Conservation (phyloP, 2,888 invertebrate species). For the Leptopilina myrica region DNA sequence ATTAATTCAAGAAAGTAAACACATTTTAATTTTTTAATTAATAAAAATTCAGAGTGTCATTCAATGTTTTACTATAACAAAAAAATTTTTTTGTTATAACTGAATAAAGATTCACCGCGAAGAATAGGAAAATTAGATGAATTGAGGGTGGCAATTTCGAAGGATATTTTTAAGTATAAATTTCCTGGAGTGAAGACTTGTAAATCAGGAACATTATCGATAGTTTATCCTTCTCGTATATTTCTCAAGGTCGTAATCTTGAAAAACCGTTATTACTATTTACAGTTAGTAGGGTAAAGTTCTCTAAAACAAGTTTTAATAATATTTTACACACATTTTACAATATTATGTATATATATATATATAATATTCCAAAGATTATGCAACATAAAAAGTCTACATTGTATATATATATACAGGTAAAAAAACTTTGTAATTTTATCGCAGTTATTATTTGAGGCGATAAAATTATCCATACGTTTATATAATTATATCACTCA, state of each 20-base stretch:
- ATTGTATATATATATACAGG: background rate
- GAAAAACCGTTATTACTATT: background rate
- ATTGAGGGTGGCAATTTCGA: background rate
- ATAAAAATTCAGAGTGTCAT: too few relatives aligned
- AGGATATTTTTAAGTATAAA: background rate
- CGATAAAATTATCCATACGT: background rate
- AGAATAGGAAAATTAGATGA: too few relatives aligned
- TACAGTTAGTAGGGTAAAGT: background rate
- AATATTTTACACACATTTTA: too few relatives aligned
- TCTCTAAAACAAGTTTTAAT: background rate
- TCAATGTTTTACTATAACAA: too few relatives aligned
- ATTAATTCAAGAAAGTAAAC: too few relatives aligned
- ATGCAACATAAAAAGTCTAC: background rate
- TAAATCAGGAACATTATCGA: constrained; percentile 49
- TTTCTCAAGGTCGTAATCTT: constrained; percentile 21
- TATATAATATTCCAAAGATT: background rate
- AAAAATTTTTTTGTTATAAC: too few relatives aligned
- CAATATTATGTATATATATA: background rate
- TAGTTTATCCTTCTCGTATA: constrained; percentile 47
- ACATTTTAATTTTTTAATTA: too few relatives aligned
- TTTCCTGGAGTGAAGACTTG: background rate
- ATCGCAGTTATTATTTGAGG: background rate
- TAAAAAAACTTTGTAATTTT: background rate
- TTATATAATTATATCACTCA: background rate
- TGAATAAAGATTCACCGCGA: too few relatives aligned